Conservation (phyloP, 1,140 invertebrate genomes). For the Atta cephalotes region DNA sequence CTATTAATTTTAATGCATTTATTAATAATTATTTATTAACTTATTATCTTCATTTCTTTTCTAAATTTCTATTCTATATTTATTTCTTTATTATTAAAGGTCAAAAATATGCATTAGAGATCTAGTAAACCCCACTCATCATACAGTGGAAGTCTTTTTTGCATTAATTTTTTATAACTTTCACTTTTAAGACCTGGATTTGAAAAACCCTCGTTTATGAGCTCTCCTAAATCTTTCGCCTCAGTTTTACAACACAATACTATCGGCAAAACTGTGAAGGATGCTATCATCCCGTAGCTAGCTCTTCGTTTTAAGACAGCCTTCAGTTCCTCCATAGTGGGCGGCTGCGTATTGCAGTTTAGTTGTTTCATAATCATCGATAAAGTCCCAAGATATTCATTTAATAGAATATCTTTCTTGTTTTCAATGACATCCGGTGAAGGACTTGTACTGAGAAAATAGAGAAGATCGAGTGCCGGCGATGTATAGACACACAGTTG, state of each 20-base stretch:
- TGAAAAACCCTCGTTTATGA: slow-evolving; percentile 65
- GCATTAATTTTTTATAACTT: slow-evolving; percentile 68
- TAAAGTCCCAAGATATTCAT: slow-evolving; percentile 82
- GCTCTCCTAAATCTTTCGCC: slow-evolving; percentile 74
- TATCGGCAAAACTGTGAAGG: slow-evolving; percentile 76
- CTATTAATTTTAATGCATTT: neutral
- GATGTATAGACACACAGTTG: slow-evolving; percentile 84
- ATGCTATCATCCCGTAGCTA: slow-evolving; percentile 76
- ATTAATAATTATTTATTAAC: neutral
- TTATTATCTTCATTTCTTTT: neutral
- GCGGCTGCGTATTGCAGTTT: slow-evolving; percentile 81
- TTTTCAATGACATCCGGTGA: slow-evolving; percentile 73
- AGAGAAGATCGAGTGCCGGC: slow-evolving; percentile 86
- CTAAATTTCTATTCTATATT: neutral
- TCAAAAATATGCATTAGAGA: neutral
- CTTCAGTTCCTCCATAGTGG: slow-evolving; percentile 81
- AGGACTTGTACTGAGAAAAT: slow-evolving; percentile 86
- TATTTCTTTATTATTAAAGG: neutral
- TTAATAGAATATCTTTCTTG: slow-evolving; percentile 81
- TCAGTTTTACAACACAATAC: slow-evolving; percentile 75
- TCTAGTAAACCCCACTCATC: slow-evolving; percentile 77
- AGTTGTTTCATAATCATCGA: slow-evolving; percentile 80
- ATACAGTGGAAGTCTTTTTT: slow-evolving; percentile 74
- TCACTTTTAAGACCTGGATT: slow-evolving; percentile 67
- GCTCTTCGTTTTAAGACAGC: slow-evolving; percentile 76